A percentile compares a stretch with the other conserved stretches of the same genome.
Conservation (phyloP, 1,140 invertebrate species). For the Drosophila willistoni region DNA sequence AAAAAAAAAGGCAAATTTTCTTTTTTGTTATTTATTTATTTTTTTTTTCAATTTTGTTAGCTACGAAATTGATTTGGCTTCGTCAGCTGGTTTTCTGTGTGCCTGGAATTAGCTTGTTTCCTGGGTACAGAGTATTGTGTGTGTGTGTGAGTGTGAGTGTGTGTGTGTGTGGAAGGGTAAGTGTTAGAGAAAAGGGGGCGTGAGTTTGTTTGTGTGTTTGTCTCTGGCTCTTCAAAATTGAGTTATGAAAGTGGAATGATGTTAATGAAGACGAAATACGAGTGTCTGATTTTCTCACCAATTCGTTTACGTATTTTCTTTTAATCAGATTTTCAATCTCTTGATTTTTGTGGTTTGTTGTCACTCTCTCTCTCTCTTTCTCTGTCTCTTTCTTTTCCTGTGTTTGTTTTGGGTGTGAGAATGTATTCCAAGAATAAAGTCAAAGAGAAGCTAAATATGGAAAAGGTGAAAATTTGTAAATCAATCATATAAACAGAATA, state of each 20-base stretch:
- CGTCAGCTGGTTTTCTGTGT: conserved; percentile 9
- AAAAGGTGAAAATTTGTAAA: too few relatives aligned
- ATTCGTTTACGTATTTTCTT: conserved; percentile 7
- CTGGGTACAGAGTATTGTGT: background rate
- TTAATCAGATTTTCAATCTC: conserved; percentile 8
- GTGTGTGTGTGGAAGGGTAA: background rate
- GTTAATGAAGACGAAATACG: conserved; percentile 12
- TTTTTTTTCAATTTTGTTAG: conserved; percentile 37
- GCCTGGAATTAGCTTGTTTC: conserved; percentile 13
- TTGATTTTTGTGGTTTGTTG: conserved; percentile 40
- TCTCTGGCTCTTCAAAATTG: conserved; percentile 6
- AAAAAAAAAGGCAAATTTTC: background rate
- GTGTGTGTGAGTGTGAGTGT: background rate
- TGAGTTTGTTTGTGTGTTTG: background rate
- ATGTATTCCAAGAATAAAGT: background rate
- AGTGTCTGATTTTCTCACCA: conserved; percentile 21
- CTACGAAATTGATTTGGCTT: conserved; percentile 22
- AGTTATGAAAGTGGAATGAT: conserved; percentile 11
- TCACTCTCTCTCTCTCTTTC: background rate
- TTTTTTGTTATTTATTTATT: background rate
- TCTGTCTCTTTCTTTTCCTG: background rate
- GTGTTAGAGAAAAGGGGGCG: background rate
- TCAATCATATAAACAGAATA: too few relatives aligned
- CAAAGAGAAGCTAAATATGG: background rate
- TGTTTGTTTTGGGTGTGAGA: background rate